Base-by-base conservation (phyloP, 2,113 vertebrate genomes). In the Geothlypis trichas region DNA sequence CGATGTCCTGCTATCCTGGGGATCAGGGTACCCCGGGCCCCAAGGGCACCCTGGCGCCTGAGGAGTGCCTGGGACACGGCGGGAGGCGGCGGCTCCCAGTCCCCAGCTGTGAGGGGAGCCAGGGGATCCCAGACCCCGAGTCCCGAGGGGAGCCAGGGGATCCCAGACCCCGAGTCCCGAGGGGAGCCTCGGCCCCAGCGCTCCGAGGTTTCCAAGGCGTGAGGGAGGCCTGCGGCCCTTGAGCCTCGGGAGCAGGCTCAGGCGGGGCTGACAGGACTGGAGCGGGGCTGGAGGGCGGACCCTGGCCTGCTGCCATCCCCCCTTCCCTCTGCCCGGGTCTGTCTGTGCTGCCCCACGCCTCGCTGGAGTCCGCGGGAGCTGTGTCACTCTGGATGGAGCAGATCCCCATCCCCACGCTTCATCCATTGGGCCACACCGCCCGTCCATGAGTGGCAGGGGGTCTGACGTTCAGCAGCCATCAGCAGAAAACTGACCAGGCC, bases 341-440 rank as follows among this genome's bases (percentile, higher is more conserved):
- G 39, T 3, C 33, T 9, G 42, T 2, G 44, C 59, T n/a, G 42
- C 28, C 69, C 68, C 58, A 2, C 0, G 8, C 19, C 41, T 26
- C 16, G 16, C 55, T 8, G 73, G 11, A 3, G 30, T 2, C 30
- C 17, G n/a, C 3, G 0, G 39, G 28, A 24, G 68, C 68, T 55
- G 55, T 1, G 2, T 37, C 44, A 15, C 28, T 20, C 65, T 1
- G 7, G 4, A 13, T 0, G 12, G 21, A 24, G 2, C 21, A 2
- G 10, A 13, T 30, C 21, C 21, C 10, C 35, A 2, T 42, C 16
- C n/a, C 28, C 15, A 4, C 1, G 0, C 22, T 59, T 39, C 35
- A 47, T 35, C 10, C 15, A 0, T 5, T 0, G 13, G 77, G 11
- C 44, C 17, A 0, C 2, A 1, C 7, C 9, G 2, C 24, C 59